Evolutionary conservation across 2,888 invertebrate species (phyloP), one percentile per base, ranked within the genome.

Genomic region (Clunio marinus): DNA sequence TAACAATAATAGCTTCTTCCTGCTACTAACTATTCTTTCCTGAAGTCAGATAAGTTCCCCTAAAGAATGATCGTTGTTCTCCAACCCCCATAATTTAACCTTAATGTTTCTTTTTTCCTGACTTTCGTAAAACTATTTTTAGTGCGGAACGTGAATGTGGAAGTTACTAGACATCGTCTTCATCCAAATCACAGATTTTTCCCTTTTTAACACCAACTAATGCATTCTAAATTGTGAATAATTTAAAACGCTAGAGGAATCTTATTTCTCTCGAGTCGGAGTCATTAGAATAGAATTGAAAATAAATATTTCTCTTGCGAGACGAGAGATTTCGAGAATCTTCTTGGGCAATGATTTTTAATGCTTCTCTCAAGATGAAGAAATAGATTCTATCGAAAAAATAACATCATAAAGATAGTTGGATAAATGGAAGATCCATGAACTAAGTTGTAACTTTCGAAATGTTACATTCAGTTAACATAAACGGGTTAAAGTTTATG

Each of bases 191-290:
- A 51, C 20, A 22, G 22, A 7, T 51, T 51, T 15, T 62, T 41
- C 27, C 55, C 66, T 25, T 63, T 66, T 62, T 55, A 55, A 66
- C 66, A 66, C 57, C 57, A 57, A 57, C 55, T 63, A 27, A 63
- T 63, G 63, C 55, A 13, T 55, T 65, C 41, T 66, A 66, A 66
- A 66, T 66, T 66, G 66, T 66, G 66, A 66, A 66, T 66, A 66
- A 66, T 66, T 66, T 46, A 62, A 25, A 51, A 51, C 25, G n/a
- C 10, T 7, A 22, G 20, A 24, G 57, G 25, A 27, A 51, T 10
- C 32, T 32, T 32, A 17, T n/a, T n/a, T n/a, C n/a, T n/a, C n/a
- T n/a, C n/a, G 15, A 51, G 51, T 51, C 24, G 1, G 51, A 59
- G 25, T 17, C 32, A 17, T 32, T 32, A 10, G 28, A 10, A 13